Evolutionary conservation across 2,888 invertebrate species (phyloP).

Genomic region (Erebia palarica): DNA sequence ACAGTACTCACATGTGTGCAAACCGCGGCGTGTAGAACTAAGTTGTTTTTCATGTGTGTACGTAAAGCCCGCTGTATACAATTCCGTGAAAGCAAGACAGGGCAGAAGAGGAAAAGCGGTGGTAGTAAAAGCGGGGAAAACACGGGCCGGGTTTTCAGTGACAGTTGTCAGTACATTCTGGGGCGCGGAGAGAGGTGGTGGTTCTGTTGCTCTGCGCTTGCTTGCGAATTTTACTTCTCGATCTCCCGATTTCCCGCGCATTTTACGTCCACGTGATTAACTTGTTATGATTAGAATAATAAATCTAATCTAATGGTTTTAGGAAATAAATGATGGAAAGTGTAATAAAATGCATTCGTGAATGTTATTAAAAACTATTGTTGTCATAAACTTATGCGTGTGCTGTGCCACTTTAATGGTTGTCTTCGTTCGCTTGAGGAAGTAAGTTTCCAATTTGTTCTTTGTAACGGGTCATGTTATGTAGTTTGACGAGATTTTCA

Average conservation of each 20-base stretch:
- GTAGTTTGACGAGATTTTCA: constrained; percentile 4
- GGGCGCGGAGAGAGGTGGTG: constrained; percentile 67
- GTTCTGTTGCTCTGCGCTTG: no score
- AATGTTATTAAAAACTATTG: constrained; percentile 48
- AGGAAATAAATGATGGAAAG: constrained; percentile 2
- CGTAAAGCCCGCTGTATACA: constrained; percentile 55
- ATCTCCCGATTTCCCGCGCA: constrained; percentile 70
- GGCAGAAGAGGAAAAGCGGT: constrained; percentile 71
- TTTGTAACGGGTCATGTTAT: neutral
- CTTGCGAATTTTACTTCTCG: constrained; percentile 58
- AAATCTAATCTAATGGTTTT: neutral
- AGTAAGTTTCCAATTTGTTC: constrained; percentile 57
- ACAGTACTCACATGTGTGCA: constrained; percentile 40
- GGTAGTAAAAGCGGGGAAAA: constrained; percentile 69
- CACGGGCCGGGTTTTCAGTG: constrained; percentile 61
- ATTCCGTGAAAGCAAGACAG: constrained; percentile 73
- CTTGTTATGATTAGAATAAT: constrained; percentile 33
- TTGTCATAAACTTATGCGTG: constrained; percentile 66
- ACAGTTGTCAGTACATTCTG: constrained; percentile 73
- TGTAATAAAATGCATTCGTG: constrained; percentile 54
- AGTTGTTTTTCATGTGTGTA: constrained; percentile 67
- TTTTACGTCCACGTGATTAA: constrained; percentile 59
- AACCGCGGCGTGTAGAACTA: constrained; percentile 51
- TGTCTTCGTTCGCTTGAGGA: constrained; percentile 61
- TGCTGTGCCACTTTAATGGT: constrained; percentile 60